Evolutionary conservation across 2,113 vertebrate genomes (phyloP).

Genomic region (Toxotes chatareus): DNA sequence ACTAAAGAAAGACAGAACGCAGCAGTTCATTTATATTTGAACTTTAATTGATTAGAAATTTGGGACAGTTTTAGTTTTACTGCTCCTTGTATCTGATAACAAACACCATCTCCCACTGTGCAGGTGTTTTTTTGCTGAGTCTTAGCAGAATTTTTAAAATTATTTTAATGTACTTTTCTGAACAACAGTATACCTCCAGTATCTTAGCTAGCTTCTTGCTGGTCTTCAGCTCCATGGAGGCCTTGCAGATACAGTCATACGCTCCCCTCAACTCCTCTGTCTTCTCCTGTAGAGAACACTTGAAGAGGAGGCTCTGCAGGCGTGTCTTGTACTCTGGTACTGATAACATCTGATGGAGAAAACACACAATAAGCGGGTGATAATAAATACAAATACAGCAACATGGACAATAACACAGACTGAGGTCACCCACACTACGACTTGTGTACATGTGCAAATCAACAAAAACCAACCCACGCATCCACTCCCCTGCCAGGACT

Average conservation of each 20-base stretch:
- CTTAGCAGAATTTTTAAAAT: neutral
- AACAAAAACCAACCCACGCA: neutral
- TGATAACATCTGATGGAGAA: constrained; percentile 77
- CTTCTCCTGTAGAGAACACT: constrained; percentile 95
- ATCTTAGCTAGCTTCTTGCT: constrained; percentile 99
- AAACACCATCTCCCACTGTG: neutral
- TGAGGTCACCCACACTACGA: neutral
- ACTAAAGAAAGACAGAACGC: constrained; percentile 80
- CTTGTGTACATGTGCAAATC: neutral
- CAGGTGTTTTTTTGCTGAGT: neutral
- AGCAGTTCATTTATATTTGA: neutral
- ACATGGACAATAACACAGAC: neutral
- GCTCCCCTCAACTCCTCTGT: constrained; percentile 93
- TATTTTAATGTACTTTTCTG: neutral
- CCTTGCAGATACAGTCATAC: constrained; percentile 92
- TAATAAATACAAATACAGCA: neutral
- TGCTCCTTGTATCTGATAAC: neutral
- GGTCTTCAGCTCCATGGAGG: constrained; percentile 92
- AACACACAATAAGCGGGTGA: neutral
- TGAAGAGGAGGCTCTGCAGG: constrained; percentile 93
- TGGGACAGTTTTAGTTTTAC: neutral
- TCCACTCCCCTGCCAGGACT: neutral
- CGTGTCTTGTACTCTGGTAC: constrained; percentile 95
- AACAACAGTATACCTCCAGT: constrained; percentile 88
- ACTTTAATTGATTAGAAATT: neutral